Conservation (phyloP, 2,113 vertebrate species). For the Syngnathus typhle region DNA sequence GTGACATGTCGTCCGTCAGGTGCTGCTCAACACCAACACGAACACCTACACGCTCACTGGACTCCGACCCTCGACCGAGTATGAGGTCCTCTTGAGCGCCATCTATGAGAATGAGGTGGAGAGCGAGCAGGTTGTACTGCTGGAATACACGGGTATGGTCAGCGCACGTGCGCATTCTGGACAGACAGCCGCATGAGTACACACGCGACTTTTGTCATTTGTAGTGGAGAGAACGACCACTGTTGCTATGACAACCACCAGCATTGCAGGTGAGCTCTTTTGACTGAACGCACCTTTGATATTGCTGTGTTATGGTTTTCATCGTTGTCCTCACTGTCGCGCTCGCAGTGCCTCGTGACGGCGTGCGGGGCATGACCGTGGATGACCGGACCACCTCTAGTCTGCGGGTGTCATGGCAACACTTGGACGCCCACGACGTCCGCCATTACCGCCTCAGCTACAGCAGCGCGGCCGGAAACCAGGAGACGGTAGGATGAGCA, state of each 20-base stretch:
- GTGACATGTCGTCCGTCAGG: constrained; percentile 47
- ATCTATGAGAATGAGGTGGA: constrained; percentile 80
- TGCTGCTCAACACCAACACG: constrained; percentile 71
- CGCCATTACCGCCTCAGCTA: constrained; percentile 84
- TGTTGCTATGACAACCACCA: constrained; percentile 53
- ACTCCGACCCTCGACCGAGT: constrained; percentile 75
- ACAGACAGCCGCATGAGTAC: no score
- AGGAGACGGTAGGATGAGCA: constrained; percentile 77
- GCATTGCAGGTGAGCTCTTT: constrained; percentile 72
- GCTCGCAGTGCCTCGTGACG: constrained; percentile 75
- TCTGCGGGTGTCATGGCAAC: constrained; percentile 81
- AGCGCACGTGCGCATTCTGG: not conserved
- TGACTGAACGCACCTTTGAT: not conserved
- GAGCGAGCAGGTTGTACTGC: constrained; percentile 76
- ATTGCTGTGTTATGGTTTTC: not conserved
- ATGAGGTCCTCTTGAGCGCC: constrained; percentile 84
- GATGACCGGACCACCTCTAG: constrained; percentile 87
- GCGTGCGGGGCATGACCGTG: constrained; percentile 78
- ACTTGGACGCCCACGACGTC: constrained; percentile 65
- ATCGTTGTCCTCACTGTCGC: no score
- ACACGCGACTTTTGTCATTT: constrained; percentile 5
- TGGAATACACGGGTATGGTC: constrained; percentile 77
- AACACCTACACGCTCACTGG: constrained; percentile 76
- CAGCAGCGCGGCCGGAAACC: constrained; percentile 74
- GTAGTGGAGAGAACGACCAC: constrained; percentile 73